A percentile compares a stretch with the other conserved stretches of the same genome.
phyloP scores from a whole-genome alignment of 2,888 invertebrate species.

The Mesochorus sp. region DNA sequence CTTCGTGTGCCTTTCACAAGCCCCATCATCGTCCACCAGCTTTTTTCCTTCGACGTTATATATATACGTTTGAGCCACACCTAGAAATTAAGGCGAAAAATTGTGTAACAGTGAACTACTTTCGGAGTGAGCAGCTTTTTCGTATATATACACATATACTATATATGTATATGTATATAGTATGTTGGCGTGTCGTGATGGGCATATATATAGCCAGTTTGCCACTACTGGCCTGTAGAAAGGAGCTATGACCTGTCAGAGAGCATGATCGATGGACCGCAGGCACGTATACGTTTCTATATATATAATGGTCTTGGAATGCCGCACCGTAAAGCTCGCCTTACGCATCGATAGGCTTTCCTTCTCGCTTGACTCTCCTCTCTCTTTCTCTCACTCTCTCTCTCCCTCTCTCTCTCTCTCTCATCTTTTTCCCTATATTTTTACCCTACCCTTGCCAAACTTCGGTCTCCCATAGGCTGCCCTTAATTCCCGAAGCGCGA shows the following conservation, averaged over 20 bases:
- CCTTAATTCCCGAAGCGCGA: neutral
- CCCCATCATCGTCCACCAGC: neutral
- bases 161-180: constrained; percentile 69
- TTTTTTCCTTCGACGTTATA: neutral
- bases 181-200: constrained; percentile 74
- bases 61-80: neutral
- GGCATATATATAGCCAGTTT: constrained; percentile 54
- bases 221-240: constrained; percentile 25
- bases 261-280: constrained; percentile 73
- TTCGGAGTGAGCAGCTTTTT: constrained; percentile 50
- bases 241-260: constrained; percentile 67
- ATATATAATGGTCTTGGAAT: constrained; percentile 28
- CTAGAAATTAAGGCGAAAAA: constrained; percentile 44
- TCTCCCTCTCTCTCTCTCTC: neutral
- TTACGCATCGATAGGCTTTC: constrained; percentile 34
- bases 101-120: constrained; percentile 60
- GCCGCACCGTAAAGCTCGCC: constrained; percentile 6
- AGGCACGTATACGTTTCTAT: constrained; percentile 65
- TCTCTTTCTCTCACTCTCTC: constrained; percentile 13
- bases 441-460: too few relatives aligned
- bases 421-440: constrained; percentile 7
- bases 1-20: neutral
- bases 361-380: neutral
- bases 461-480: neutral
- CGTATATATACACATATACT: too few relatives aligned